Evolutionary conservation across 2,888 invertebrate genomes (phyloP), one percentile per base, ranked within the genome.

Genomic region (Dione vanillae): DNA sequence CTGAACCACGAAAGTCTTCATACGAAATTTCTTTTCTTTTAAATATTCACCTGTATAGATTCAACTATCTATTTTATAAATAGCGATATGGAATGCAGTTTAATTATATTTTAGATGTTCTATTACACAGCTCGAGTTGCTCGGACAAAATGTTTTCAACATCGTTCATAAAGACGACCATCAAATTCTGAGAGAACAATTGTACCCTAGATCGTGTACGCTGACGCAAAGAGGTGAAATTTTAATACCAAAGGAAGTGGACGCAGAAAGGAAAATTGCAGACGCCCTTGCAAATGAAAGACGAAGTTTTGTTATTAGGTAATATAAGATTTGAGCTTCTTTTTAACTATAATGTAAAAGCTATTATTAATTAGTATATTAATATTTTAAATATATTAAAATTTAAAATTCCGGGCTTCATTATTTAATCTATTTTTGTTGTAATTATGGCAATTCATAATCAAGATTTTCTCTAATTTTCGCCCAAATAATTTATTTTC

Each of bases 61-160:
- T n/a, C n/a, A n/a, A n/a, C n/a, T 27, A 27, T 27, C 5, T 27
- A 3, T 27, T 27, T 27, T 27, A 27, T 27, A 47, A 54, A 20
- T 19, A 20, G 8, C 6, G 0, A 27, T n/a, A 3, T 61, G 20
- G 20, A 43, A 11, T 43, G n/a, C 61, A 61, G 27, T 47, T 19
- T 49, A 37, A 47, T 37, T 64, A 64, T 49, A 49, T 64, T 49
- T 49, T 47, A 35, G 16, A 49, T 37, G 35, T 64, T 35, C 16
- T 64, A 12, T 47, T 64, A 47, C 35, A 77, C 92, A 98, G 97
- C 94, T 96, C 79, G 98, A 98, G 83, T 94, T 98, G 77, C 95
- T 98, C 85, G 98, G 98, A 12, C 97, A 97, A 85, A 97, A 96
- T 73, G 90, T 99, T 71, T 95, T 95, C 83, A 96, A 95, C 78